phyloP scores from a whole-genome alignment of 1,140 invertebrate species.

The Caenorhabditis remanei region DNA sequence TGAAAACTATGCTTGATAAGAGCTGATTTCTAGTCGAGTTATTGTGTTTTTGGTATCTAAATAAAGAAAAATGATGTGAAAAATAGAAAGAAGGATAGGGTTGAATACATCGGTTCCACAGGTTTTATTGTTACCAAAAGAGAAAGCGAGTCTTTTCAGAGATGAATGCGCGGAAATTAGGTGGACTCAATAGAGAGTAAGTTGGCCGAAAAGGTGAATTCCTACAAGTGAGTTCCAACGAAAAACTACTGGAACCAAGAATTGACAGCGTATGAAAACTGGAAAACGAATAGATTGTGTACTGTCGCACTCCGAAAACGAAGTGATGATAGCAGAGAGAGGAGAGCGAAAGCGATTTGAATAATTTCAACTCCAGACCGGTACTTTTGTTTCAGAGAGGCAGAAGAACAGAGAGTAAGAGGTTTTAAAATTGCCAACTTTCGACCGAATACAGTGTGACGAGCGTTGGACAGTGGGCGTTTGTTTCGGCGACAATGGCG shows the following conservation, averaged over 20 bases:
- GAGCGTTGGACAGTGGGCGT: slow-evolving; percentile 38
- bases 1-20: no score
- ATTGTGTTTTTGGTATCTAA: not conserved
- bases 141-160: not conserved
- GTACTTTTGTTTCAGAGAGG: slow-evolving; percentile 32
- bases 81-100: not conserved
- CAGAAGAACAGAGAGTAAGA: not conserved
- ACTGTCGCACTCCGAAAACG: not conserved
- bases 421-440: not conserved
- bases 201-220: not conserved
- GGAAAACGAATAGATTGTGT: slow-evolving; percentile 11
- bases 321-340: slow-evolving; percentile 3
- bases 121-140: not conserved
- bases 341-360: not conserved
- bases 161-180: slow-evolving; percentile 14
- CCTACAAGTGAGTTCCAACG: not conserved
- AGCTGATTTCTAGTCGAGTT: not conserved
- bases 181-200: not conserved
- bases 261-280: no score
- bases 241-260: not conserved
- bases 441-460: not conserved
- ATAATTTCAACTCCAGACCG: slow-evolving; percentile 18
- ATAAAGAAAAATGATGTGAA: not conserved
- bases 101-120: not conserved
- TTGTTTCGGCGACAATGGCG: slow-evolving; percentile 35